Evolutionary conservation across 1,140 invertebrate genomes (phyloP).

Genomic region (Drosophila pachea): DNA sequence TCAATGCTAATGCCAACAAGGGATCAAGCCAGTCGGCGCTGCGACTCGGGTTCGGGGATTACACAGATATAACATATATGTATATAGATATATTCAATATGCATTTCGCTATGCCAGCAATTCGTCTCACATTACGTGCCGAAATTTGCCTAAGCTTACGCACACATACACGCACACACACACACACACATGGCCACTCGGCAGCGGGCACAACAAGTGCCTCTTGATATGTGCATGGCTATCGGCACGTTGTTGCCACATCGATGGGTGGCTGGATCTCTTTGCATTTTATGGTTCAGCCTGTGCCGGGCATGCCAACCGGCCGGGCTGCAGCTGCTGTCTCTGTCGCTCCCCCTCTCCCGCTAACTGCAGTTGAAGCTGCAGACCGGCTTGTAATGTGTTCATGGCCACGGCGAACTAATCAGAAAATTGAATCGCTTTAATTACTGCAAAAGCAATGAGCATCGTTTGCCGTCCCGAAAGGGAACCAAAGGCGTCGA

Average conservation of each 20-base stretch:
- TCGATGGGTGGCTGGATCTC: constrained; percentile 39
- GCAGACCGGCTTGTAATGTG: constrained; percentile 46
- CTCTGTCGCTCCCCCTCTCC: neutral
- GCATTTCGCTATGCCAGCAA: neutral
- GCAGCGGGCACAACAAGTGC: constrained; percentile 44
- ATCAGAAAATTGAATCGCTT: constrained; percentile 78
- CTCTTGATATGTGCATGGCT: constrained; percentile 13
- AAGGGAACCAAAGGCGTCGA: constrained; percentile 16
- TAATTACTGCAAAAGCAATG: constrained; percentile 77
- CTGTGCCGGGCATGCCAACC: constrained; percentile 14
- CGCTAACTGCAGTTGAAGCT: neutral
- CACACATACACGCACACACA: constrained; percentile 5
- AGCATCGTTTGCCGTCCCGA: constrained; percentile 38
- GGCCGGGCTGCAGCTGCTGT: constrained; percentile 2
- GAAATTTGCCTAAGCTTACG: constrained; percentile 4
- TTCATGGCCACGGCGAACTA: constrained; percentile 75
- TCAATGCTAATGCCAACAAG: neutral
- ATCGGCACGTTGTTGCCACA: constrained; percentile 24
- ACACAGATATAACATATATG: neutral
- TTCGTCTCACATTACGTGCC: constrained; percentile 14
- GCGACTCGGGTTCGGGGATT: neutral
- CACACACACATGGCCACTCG: neutral
- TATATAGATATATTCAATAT: neutral
- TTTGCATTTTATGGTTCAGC: constrained; percentile 70
- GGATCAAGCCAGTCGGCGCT: neutral